Conservation (phyloP, 2,888 invertebrate genomes). For the Lasioglossum marginatum region DNA sequence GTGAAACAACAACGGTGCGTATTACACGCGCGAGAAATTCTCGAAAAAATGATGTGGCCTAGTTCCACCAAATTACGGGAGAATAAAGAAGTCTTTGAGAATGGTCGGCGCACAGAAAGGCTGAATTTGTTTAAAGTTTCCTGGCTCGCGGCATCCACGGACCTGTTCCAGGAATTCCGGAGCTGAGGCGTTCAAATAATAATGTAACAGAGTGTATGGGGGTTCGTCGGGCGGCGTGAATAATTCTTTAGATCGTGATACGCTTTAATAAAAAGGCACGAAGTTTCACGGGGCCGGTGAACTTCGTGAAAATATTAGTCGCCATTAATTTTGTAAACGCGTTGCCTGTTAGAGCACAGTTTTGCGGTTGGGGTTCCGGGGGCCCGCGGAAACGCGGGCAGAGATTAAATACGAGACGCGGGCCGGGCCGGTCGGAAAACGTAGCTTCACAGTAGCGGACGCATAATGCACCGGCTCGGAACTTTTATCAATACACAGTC, state of each 20-base stretch:
- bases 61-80: not conserved
- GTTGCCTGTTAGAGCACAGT: slow-evolving; percentile 11
- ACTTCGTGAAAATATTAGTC: slow-evolving; percentile 10
- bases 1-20: not conserved
- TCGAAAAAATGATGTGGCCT: not conserved
- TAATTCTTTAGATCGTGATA: slow-evolving; percentile 15
- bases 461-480: slow-evolving; percentile 14
- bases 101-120: not conserved
- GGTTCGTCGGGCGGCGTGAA: not conserved
- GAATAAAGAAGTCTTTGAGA: not conserved
- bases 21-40: not conserved
- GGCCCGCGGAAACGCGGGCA: not conserved
- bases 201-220: not conserved
- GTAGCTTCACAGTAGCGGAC: not conserved
- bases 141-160: not conserved
- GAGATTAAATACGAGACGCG: slow-evolving; percentile 26
- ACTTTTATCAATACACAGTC: slow-evolving; percentile 47
- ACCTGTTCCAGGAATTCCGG: not conserved
- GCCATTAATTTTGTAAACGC: slow-evolving; percentile 1
- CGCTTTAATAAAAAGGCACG: not conserved
- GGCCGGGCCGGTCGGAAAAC: not conserved
- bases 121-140: not conserved
- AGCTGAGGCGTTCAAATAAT: not conserved
- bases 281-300: not conserved
- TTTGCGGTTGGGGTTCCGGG: not conserved